These are phyloP conservation scores for Ptilodon capucinus DNA, from an alignment of 2,888 invertebrate genomes.

Conservation along the genomic window DNA sequence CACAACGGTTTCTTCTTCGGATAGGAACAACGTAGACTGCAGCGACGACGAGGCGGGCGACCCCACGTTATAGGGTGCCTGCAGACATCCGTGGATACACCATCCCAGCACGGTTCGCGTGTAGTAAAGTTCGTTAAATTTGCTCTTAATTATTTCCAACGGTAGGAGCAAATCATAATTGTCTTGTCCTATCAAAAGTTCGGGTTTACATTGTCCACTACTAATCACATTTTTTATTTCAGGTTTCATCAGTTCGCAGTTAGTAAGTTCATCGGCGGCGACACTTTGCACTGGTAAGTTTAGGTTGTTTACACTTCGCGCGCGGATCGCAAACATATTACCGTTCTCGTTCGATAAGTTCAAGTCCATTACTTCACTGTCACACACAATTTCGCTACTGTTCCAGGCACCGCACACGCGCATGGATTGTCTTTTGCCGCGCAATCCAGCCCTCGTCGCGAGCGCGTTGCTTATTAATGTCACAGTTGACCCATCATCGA, in stretches of 20 bases:
- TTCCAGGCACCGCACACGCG: constrained; percentile 28
- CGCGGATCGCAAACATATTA: constrained; percentile 10
- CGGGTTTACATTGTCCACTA: constrained; percentile 18
- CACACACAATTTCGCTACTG: constrained; percentile 14
- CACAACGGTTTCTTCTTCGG: not conserved
- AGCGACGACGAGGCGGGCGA: not conserved
- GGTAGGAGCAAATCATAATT: constrained; percentile 33
- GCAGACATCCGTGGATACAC: constrained; percentile 21
- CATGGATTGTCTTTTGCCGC: constrained; percentile 16
- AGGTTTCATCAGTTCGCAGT: constrained; percentile 7
- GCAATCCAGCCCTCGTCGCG: constrained; percentile 15
- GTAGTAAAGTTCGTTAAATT: constrained; percentile 19
- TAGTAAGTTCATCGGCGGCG: not conserved
- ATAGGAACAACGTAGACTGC: not conserved
- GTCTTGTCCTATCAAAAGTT: constrained; percentile 36
- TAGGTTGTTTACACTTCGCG: constrained; percentile 21
- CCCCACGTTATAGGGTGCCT: constrained; percentile 1
- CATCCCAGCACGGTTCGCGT: constrained; percentile 26
- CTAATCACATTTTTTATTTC: constrained; percentile 13
- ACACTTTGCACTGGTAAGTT: constrained; percentile 24
- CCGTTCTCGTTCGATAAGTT: constrained; percentile 13
- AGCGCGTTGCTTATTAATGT: constrained; percentile 19
- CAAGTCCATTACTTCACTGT: constrained; percentile 10
- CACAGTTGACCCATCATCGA: too few relatives aligned
- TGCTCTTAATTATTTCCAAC: constrained; percentile 15